Conservation (phyloP, 2,113 vertebrate species). For the Vireo altiloquus region DNA sequence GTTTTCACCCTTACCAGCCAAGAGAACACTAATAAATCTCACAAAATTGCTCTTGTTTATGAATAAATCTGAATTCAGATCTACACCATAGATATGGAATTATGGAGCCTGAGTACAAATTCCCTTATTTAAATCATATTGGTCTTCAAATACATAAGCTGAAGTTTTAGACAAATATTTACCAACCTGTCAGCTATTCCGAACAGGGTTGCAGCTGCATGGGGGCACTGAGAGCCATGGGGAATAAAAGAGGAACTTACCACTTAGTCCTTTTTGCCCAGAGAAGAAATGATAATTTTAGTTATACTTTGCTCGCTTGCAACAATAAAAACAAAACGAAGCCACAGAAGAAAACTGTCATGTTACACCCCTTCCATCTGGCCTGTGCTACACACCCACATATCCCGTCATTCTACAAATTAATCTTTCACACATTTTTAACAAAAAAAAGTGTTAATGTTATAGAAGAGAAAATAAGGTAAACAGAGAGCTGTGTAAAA, state of each 20-base stretch:
- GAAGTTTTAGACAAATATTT: constrained; percentile 18
- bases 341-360: constrained; percentile 79
- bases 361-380: constrained; percentile 83
- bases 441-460: constrained; percentile 82
- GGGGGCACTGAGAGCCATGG: not conserved
- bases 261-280: constrained; percentile 44
- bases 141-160: not conserved
- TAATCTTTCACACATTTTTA: constrained; percentile 86
- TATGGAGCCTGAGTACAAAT: not conserved
- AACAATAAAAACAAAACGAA: constrained; percentile 78
- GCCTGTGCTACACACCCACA: constrained; percentile 78
- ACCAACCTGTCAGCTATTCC: not conserved
- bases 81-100: not conserved
- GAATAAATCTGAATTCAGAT: not conserved
- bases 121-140: not conserved
- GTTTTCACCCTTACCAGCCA: not conserved
- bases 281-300: constrained; percentile 63
- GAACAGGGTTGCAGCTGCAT: not conserved
- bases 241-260: constrained; percentile 43
- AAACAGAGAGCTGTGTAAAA: constrained; percentile 81
- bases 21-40: not conserved
- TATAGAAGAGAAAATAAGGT: constrained; percentile 81
- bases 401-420: constrained; percentile 81
- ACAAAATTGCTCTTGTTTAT: not conserved
- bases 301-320: constrained; percentile 74